Conservation (phyloP, 2,888 invertebrate species). For the Erannis defoliaria region DNA sequence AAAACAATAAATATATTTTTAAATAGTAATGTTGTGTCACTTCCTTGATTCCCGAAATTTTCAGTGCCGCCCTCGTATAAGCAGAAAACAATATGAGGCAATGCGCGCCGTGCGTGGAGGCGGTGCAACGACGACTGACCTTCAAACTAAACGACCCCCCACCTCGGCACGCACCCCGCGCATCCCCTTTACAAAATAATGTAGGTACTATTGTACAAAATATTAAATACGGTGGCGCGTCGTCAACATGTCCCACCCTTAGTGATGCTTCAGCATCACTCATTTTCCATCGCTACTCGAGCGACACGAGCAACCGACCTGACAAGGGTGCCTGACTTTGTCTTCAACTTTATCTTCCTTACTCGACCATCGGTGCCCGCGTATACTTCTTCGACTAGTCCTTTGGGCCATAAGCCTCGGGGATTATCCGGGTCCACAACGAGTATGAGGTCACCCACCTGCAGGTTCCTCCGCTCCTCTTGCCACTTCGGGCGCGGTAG, state of each 20-base stretch:
- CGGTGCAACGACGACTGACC: no score
- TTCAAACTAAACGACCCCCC: no score
- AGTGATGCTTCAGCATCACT: neutral
- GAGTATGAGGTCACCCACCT: neutral
- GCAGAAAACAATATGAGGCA: no score
- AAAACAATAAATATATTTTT: no score
- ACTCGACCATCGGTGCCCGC: neutral
- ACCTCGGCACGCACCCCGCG: no score
- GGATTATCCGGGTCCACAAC: neutral
- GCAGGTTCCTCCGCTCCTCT: neutral
- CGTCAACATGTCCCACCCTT: neutral
- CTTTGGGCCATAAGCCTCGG: neutral
- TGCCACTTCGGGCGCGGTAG: neutral
- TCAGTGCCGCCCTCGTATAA: no score
- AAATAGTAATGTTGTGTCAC: no score
- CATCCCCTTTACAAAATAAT: no score
- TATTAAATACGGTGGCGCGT: no score
- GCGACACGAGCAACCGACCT: neutral
- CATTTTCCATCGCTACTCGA: neutral
- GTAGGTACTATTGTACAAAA: no score
- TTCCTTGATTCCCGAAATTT: no score
- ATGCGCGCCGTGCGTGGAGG: no score
- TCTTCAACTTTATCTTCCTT: neutral
- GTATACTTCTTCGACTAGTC: neutral
- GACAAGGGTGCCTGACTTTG: neutral